Base-by-base conservation (phyloP, 1,140 invertebrate genomes). In the Melitaea cinxia region DNA sequence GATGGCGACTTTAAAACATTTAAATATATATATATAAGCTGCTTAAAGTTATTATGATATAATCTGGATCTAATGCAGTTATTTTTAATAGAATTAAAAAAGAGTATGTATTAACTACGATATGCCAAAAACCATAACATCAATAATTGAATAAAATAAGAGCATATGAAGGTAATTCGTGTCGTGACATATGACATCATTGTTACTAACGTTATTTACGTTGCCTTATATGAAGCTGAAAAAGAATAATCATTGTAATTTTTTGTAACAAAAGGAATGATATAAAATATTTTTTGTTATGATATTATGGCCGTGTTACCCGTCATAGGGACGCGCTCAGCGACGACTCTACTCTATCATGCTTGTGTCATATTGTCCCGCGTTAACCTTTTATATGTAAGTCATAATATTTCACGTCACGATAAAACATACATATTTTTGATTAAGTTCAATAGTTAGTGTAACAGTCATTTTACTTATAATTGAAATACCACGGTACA, bases 241-340 rank as follows among this genome's bases (percentile, higher is more conserved):
- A 37, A 37, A 37, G 35, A 37, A n/a, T 37, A 37, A 37, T 12
- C 14, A n/a, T 14, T 35, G 52, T 54, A 30, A 54, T 54, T 54
- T 54, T 30, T 54, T 35, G 52, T 35, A 33, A 33, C 52, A 54
- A 54, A 54, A 54, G 23, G 52, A 54, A 54, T 7, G 30, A 21
- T 35, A 54, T 54, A 30, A 54, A 54, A 23, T 35, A 54, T 54
- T 54, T 54, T 54, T 54, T 19, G 28, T 54, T 33, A 54, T 37
- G 52, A 54, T 54, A 54, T 54, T 54, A 23, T 54, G 52, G 30
- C 12, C 52, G 52, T 35, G 52, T 37, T 30, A 54, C n/a, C 12
- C 23, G 52, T 54, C 33, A 54, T 28, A 10, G 52, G 52, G 52
- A 54, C 52, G 30, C 52, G 17, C 30, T 21, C 10, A 15, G 52